These are phyloP conservation scores for Cantharis rufa DNA, from an alignment of 2,888 invertebrate genomes.

Conservation along the genomic window DNA sequence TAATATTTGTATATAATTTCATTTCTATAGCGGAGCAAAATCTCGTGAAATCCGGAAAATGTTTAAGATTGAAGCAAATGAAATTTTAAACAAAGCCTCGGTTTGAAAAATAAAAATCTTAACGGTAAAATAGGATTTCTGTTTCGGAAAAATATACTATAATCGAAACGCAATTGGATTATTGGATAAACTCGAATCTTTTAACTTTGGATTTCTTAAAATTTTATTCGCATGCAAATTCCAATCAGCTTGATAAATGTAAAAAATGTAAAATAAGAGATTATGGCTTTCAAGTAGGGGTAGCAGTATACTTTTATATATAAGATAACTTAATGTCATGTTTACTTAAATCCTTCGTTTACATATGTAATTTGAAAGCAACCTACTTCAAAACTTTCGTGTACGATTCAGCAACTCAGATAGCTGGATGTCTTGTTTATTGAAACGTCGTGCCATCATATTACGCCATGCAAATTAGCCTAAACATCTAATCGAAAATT, in stretches of 20 bases:
- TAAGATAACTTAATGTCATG: neutral
- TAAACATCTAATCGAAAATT: slow-evolving; percentile 43
- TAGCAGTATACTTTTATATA: neutral
- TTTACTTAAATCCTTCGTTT: neutral
- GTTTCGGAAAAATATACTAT: neutral
- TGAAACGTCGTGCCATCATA: slow-evolving; percentile 2
- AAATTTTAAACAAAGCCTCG: neutral
- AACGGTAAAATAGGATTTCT: neutral
- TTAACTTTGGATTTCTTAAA: neutral
- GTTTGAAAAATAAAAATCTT: neutral
- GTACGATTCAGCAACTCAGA: neutral
- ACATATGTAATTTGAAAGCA: neutral
- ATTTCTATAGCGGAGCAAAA: neutral
- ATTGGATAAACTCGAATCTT: neutral
- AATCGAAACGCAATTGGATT: neutral
- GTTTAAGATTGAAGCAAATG: neutral
- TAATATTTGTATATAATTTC: neutral
- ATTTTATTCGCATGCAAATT: neutral
- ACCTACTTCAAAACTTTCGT: neutral
- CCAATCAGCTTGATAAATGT: neutral
- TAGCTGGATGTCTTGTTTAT: neutral
- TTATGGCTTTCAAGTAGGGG: too few relatives aligned
- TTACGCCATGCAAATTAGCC: slow-evolving; percentile 12
- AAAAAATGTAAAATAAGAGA: neutral
- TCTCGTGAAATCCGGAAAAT: neutral